phyloP scores from a whole-genome alignment of 1,140 invertebrate genomes.

The Hermetia illucens region DNA sequence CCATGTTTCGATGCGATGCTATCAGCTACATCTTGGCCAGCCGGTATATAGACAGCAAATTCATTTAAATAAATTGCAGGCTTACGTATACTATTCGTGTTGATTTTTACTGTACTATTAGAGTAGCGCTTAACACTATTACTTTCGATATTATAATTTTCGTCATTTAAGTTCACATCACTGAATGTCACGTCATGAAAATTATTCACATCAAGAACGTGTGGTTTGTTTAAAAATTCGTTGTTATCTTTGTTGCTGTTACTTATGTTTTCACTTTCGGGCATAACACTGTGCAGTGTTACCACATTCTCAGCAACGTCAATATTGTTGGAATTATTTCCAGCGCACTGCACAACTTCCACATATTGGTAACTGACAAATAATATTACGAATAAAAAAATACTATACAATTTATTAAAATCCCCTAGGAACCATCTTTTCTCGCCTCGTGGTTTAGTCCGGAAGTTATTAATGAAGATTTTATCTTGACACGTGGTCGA shows the following conservation, averaged over 20 bases:
- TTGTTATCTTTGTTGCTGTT: too few species aligned
- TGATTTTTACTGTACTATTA: background rate
- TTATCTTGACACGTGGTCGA: background rate
- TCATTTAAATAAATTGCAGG: constrained; percentile 42
- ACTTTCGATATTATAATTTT: background rate
- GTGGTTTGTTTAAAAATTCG: too few species aligned
- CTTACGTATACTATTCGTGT: too few species aligned
- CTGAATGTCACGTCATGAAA: background rate
- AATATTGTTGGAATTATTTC: too few species aligned
- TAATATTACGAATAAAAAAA: too few species aligned
- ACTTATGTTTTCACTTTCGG: too few species aligned
- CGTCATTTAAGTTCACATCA: background rate
- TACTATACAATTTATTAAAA: background rate
- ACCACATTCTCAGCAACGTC: too few species aligned
- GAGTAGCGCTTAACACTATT: background rate
- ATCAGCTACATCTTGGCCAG: constrained; percentile 36
- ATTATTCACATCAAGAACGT: too few species aligned
- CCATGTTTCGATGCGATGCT: constrained; percentile 43
- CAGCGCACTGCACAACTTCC: too few species aligned
- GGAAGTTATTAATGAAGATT: background rate
- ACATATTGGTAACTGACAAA: too few species aligned
- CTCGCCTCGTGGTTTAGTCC: background rate
- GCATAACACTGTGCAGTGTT: too few species aligned
- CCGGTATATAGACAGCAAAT: constrained; percentile 47
- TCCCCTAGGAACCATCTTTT: background rate